These are phyloP conservation scores for Epinotia brunnichana DNA, from an alignment of 2,888 invertebrate species.

Conservation along the genomic window DNA sequence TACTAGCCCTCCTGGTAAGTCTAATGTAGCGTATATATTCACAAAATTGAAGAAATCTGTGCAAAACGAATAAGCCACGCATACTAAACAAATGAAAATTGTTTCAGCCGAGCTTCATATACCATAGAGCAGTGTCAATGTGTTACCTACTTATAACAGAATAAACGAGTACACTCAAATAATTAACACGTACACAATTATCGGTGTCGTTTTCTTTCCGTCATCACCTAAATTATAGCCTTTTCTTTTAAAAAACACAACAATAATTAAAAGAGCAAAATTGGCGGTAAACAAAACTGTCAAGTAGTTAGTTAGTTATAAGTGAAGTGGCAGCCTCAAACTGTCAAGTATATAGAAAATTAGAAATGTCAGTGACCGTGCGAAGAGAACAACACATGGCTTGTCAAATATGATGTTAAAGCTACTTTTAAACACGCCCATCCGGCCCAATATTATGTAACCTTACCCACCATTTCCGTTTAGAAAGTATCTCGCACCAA, in stretches of 20 bases:
- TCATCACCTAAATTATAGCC: conserved; percentile 25
- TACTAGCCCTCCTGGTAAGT: neutral
- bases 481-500: too few relatives aligned
- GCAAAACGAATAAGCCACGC: conserved; percentile 20
- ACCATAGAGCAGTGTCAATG: conserved; percentile 8
- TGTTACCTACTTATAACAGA: conserved; percentile 27
- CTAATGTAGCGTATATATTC: neutral
- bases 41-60: neutral
- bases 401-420: conserved; percentile 16
- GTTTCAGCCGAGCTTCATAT: neutral
- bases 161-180: conserved; percentile 18
- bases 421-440: conserved; percentile 3
- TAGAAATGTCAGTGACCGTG: conserved; percentile 5
- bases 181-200: conserved; percentile 34
- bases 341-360: neutral
- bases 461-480: too few relatives aligned
- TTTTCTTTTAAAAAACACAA: conserved; percentile 25
- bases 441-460: neutral
- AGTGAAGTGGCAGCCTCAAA: too few relatives aligned
- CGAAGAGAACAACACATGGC: conserved; percentile 4
- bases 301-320: too few relatives aligned
- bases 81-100: conserved; percentile 40
- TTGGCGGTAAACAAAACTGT: conserved; percentile 37
- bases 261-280: conserved; percentile 29
- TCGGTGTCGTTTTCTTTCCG: conserved; percentile 25